Evolutionary conservation across 2,797 vertebrate genomes (phyloP).

Genomic region (Anableps anableps): DNA sequence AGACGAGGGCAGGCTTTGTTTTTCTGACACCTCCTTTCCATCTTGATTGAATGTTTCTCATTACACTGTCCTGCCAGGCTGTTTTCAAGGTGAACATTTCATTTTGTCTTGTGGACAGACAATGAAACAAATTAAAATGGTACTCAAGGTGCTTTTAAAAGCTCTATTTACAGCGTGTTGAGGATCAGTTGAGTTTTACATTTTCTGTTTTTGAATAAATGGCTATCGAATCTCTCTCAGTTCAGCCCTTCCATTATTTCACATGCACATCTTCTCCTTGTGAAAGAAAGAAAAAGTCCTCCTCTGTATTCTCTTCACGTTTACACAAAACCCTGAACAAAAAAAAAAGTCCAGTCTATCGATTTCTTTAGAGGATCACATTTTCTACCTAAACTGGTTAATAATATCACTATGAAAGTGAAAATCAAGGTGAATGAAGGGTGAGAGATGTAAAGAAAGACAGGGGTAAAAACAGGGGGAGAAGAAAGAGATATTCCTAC

Average conservation of each 20-base stretch:
- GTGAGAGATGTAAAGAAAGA: slow-evolving; percentile 22
- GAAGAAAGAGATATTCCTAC: slow-evolving; percentile 24
- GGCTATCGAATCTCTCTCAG: neutral
- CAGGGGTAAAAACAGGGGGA: neutral
- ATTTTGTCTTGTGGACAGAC: slow-evolving; percentile 25
- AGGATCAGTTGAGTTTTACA: slow-evolving; percentile 4
- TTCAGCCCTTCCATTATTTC: slow-evolving; percentile 4
- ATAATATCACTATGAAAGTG: slow-evolving; percentile 52
- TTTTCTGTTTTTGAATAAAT: neutral
- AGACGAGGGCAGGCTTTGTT: neutral
- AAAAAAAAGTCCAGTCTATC: slow-evolving; percentile 33
- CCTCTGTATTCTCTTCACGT: slow-evolving; percentile 60
- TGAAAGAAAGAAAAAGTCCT: slow-evolving; percentile 35
- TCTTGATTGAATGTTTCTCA: neutral
- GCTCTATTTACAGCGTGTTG: neutral
- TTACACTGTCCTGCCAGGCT: slow-evolving; percentile 16
- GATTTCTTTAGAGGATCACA: slow-evolving; percentile 56
- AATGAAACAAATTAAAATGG: slow-evolving; percentile 6
- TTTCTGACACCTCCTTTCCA: neutral
- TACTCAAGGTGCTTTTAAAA: neutral
- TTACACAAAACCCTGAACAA: slow-evolving; percentile 42
- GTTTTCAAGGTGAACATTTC: slow-evolving; percentile 38
- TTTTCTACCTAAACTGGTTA: slow-evolving; percentile 59
- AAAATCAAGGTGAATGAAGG: slow-evolving; percentile 37
- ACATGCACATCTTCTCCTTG: slow-evolving; percentile 5